These are phyloP conservation scores for Aurelia aurita complex sp. Pacific DNA, from an alignment of 30 jellyfish, hydroid and myxozoan genomes.

Conservation along the genomic window DNA sequence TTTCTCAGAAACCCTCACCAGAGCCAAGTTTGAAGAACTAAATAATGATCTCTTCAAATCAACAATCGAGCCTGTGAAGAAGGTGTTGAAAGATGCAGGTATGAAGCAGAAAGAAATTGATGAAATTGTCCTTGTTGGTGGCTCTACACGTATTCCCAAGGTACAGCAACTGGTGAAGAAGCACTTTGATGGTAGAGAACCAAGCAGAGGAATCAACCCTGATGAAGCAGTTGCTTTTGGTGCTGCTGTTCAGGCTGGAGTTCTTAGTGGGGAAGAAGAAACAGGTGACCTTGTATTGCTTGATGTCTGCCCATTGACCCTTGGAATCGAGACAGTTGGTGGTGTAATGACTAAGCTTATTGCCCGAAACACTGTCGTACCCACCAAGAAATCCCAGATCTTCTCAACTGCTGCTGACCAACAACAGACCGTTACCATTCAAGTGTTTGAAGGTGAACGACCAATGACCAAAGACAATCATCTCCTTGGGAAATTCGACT, in stretches of 20 bases:
- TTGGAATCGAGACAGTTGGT: constrained; percentile 99
- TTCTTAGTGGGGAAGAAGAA: constrained; percentile 98
- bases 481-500: constrained; percentile 95
- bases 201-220: constrained; percentile 98
- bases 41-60: constrained; percentile 88
- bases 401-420: constrained; percentile 99
- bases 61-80: constrained; percentile 91
- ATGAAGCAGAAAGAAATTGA: constrained; percentile 77
- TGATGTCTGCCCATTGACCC: constrained; percentile 99
- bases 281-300: constrained; percentile 97
- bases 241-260: constrained; percentile 99
- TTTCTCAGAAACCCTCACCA: constrained; percentile 97
- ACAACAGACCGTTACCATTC: constrained; percentile 98
- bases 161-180: constrained; percentile 89
- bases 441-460: constrained; percentile 99
- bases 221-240: constrained; percentile 99
- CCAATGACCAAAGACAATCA: constrained; percentile 99
- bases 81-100: constrained; percentile 96
- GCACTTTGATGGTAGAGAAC: constrained; percentile 96
- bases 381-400: constrained; percentile 99
- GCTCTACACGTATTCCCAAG: constrained; percentile 99
- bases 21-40: constrained; percentile 98
- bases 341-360: constrained; percentile 99
- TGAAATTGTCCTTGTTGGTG: constrained; percentile 99
- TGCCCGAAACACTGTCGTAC: constrained; percentile 99